Evolutionary conservation across 2,113 vertebrate species (phyloP).

Genomic region (Psittacus erithacus): DNA sequence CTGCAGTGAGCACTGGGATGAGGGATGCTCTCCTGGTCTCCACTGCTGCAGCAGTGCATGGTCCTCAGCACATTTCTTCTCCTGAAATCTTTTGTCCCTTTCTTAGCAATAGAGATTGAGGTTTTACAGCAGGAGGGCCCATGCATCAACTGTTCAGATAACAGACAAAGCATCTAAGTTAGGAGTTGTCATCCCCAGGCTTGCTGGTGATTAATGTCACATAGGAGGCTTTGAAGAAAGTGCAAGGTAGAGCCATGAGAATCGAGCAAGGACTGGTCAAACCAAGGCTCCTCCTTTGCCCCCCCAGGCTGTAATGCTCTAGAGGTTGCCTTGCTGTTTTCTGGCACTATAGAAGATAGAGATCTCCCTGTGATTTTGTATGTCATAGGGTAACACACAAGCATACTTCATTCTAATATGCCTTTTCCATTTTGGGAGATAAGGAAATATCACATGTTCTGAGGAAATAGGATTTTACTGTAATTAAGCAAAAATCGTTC

Average conservation of each 20-base stretch:
- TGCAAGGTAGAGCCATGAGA: neutral
- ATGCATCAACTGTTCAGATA: fast-evolving
- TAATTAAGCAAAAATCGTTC: slow-evolving; percentile 44
- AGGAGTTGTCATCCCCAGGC: neutral
- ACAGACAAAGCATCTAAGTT: neutral
- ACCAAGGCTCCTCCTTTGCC: neutral
- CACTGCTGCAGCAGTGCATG: fast-evolving
- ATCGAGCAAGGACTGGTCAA: fast-evolving
- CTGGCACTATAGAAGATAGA: fast-evolving
- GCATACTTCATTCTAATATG: neutral
- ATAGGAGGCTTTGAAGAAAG: neutral
- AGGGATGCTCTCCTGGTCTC: neutral
- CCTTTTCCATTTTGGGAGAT: slow-evolving; percentile 9
- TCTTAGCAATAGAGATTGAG: neutral
- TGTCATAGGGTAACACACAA: neutral
- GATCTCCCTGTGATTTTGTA: neutral
- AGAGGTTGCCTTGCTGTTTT: neutral
- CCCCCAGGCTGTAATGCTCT: neutral
- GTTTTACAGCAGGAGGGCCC: neutral
- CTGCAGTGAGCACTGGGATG: neutral
- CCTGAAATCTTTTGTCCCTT: neutral
- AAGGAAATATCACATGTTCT: slow-evolving; percentile 5
- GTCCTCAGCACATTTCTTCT: fast-evolving
- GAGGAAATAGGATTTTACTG: slow-evolving; percentile 41
- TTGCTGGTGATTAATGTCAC: neutral